phyloP scores from a whole-genome alignment of 2,888 invertebrate species.

The Agriotes lineatus region DNA sequence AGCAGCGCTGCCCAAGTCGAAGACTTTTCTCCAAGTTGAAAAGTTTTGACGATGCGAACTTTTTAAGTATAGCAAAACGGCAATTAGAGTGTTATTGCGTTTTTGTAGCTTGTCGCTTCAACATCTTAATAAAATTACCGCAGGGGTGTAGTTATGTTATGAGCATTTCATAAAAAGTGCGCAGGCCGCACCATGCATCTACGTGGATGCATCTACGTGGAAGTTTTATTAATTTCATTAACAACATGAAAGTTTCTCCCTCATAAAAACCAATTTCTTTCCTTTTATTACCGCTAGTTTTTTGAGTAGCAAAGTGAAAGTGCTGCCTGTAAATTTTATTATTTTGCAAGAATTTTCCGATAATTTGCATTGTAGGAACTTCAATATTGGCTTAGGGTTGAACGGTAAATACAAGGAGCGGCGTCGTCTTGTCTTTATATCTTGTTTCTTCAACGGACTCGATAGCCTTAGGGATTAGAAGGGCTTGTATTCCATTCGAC shows the following conservation, averaged over 20 bases:
- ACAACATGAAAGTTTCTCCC: not conserved
- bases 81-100: constrained; percentile 1
- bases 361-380: constrained; percentile 21
- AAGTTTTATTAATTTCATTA: no score
- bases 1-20: no score
- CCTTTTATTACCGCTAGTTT: not conserved
- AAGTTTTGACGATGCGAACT: no score
- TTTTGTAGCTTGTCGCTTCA: not conserved
- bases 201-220: no score
- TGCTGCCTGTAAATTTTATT: not conserved
- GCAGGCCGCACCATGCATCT: no score
- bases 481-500: constrained; percentile 1
- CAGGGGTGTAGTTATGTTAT: no score
- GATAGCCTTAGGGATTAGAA: constrained; percentile 2
- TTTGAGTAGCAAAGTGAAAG: no score
- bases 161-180: no score
- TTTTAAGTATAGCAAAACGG: not conserved
- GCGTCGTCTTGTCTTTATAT: constrained; percentile 13
- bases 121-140: no score
- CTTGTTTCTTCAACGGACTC: not conserved
- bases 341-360: constrained; percentile 11
- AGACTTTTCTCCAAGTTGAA: not conserved
- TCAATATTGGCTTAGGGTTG: constrained; percentile 20
- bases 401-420: constrained; percentile 17
- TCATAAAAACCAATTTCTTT: not conserved